A percentile compares a stretch with the other conserved stretches of the same genome.
Conservation (phyloP, 2,797 vertebrate species). For the Neoniphon sammara region DNA sequence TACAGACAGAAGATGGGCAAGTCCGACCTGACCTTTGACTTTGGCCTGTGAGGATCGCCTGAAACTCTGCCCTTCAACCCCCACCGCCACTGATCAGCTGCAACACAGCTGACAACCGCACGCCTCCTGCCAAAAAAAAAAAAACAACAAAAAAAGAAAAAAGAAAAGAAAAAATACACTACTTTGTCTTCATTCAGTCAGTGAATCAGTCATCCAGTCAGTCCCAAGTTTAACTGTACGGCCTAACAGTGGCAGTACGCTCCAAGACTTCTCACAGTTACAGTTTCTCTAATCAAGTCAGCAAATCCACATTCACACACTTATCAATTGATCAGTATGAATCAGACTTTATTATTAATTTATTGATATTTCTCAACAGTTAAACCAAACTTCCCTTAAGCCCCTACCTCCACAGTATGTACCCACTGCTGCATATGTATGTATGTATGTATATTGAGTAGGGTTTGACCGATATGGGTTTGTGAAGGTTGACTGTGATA, state of each 20-base stretch:
- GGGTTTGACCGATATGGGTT: constrained; percentile 8
- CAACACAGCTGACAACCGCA: constrained; percentile 38
- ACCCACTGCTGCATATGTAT: constrained; percentile 37
- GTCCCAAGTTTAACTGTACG: constrained; percentile 24
- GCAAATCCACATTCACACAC: neutral
- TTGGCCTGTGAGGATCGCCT: constrained; percentile 85
- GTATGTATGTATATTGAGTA: constrained; percentile 37
- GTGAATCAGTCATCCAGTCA: neutral
- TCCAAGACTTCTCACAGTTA: constrained; percentile 25
- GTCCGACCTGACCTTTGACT: constrained; percentile 95
- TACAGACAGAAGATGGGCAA: constrained; percentile 99
- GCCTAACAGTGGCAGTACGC: constrained; percentile 19
- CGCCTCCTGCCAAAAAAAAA: constrained; percentile 36
- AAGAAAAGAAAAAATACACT: constrained; percentile 5
- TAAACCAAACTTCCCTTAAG: constrained; percentile 44
- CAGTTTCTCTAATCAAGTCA: constrained; percentile 8
- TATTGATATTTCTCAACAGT: constrained; percentile 14
- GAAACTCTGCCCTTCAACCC: neutral
- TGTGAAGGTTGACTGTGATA: neutral
- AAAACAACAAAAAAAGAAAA: too few species aligned
- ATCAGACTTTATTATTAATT: neutral
- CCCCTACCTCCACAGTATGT: constrained; percentile 44
- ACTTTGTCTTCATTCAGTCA: constrained; percentile 6
- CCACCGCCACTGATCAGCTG: constrained; percentile 33
- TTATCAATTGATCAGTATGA: neutral